A percentile compares a stretch with the other conserved stretches of the same genome.
These are phyloP conservation scores for Eudyptes chrysolophus DNA, from an alignment of 2,113 vertebrate genomes.

Conservation along the genomic window DNA sequence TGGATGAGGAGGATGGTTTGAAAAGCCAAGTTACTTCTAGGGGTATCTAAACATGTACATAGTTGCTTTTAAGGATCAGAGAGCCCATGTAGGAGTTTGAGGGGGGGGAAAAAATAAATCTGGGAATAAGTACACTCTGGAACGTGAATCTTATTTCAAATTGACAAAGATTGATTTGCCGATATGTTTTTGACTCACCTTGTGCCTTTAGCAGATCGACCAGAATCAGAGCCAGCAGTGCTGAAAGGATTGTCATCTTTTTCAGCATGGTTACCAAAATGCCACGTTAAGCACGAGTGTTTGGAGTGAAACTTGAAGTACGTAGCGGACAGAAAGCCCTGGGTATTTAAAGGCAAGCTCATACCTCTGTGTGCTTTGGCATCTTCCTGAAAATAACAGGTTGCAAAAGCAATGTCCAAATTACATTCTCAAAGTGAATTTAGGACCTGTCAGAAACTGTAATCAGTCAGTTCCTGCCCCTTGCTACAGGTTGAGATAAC, in stretches of 20 bases:
- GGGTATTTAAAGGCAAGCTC: conserved; percentile 48
- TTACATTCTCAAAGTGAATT: not conserved
- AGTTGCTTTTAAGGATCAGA: not conserved
- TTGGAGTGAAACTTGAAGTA: not conserved
- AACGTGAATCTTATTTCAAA: not conserved
- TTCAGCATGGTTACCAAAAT: not conserved
- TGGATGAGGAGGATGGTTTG: not conserved
- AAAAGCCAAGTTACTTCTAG: not conserved
- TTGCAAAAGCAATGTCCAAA: not conserved
- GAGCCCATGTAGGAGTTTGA: not conserved
- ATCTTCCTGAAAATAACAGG: conserved; percentile 2
- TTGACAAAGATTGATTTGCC: not conserved
- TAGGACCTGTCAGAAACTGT: not conserved
- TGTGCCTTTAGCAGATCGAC: not conserved
- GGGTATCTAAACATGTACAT: not conserved
- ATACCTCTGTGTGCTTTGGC: not conserved
- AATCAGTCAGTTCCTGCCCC: not conserved
- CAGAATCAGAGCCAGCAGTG: conserved; percentile 12
- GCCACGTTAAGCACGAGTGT: not conserved
- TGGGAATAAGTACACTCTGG: not conserved
- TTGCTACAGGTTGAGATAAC: conserved; percentile 27
- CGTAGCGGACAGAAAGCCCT: not conserved
- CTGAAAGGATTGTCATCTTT: not conserved
- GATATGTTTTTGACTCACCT: not conserved
- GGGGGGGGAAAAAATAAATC: not conserved